A percentile compares a stretch with the other conserved stretches of the same genome.
These are phyloP conservation scores for Triplophysa rosa DNA, from an alignment of 2,113 vertebrate species.

Conservation along the genomic window DNA sequence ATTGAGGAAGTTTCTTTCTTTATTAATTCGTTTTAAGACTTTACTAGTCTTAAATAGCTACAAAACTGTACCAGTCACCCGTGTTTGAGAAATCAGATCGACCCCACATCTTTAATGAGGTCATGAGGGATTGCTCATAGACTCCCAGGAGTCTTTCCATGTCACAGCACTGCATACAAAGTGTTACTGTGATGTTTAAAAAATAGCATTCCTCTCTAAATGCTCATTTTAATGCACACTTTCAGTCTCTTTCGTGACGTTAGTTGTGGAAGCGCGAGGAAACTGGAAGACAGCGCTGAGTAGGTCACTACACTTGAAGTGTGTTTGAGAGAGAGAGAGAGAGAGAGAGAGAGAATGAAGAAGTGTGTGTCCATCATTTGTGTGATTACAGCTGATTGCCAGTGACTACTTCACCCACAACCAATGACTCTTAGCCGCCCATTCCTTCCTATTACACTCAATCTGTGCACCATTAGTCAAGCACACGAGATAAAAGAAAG, in stretches of 20 bases:
- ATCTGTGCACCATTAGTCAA: constrained; percentile 22
- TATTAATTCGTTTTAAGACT: no score
- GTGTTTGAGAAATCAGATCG: not conserved
- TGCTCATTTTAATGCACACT: not conserved
- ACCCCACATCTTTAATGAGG: constrained; percentile 22
- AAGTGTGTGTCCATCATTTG: constrained; percentile 10
- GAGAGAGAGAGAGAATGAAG: not conserved
- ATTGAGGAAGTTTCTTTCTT: no score
- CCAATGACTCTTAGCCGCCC: constrained; percentile 26
- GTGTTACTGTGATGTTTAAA: not conserved
- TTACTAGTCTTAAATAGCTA: not conserved
- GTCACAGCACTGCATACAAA: not conserved
- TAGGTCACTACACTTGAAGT: not conserved
- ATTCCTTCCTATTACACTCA: not conserved
- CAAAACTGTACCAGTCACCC: not conserved
- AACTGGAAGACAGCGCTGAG: no score
- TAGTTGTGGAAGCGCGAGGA: not conserved
- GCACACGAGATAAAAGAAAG: not conserved
- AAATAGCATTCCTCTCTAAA: not conserved
- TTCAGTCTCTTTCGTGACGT: not conserved
- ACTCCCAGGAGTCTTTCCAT: not conserved
- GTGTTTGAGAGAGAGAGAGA: constrained; percentile 8
- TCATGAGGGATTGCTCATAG: not conserved
- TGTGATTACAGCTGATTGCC: constrained; percentile 27
- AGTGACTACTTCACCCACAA: constrained; percentile 7